These are phyloP conservation scores for Hycleus phaleratus DNA, from an alignment of 1,140 invertebrate species.

Conservation along the genomic window DNA sequence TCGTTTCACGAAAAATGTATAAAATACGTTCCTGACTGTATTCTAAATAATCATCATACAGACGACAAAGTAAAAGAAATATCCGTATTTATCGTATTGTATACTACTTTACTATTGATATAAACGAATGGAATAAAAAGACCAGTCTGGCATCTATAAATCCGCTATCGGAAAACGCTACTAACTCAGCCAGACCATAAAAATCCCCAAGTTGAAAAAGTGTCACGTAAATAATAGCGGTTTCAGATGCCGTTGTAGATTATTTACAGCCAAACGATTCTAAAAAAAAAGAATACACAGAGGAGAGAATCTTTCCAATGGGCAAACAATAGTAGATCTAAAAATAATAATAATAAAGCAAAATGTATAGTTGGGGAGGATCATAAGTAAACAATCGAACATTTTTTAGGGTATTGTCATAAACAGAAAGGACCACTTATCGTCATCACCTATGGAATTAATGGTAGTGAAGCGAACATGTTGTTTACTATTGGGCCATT, in stretches of 20 bases:
- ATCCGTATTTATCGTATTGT: too few relatives aligned
- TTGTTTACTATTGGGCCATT: too few relatives aligned
- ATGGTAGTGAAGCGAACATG: too few relatives aligned
- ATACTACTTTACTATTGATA: too few relatives aligned
- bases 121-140: too few relatives aligned
- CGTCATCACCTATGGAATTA: too few relatives aligned
- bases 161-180: slow-evolving; percentile 8
- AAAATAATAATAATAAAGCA: too few relatives aligned
- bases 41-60: too few relatives aligned
- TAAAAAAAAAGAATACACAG: background rate
- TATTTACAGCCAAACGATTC: slow-evolving; percentile 14
- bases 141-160: slow-evolving; percentile 7
- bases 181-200: slow-evolving; percentile 12
- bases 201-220: slow-evolving; percentile 11
- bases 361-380: background rate
- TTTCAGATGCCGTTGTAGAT: slow-evolving; percentile 14
- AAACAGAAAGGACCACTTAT: slow-evolving; percentile 4
- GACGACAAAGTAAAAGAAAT: too few relatives aligned
- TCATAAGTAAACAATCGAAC: slow-evolving; percentile 12
- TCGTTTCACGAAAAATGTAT: too few relatives aligned
- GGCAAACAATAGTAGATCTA: too few relatives aligned
- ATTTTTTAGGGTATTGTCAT: slow-evolving; percentile 4
- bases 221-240: slow-evolving; percentile 16
- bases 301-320: slow-evolving; percentile 8
- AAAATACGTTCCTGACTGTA: too few relatives aligned